Base-by-base conservation (phyloP, 1,140 invertebrate genomes). In the Atta texana region DNA sequence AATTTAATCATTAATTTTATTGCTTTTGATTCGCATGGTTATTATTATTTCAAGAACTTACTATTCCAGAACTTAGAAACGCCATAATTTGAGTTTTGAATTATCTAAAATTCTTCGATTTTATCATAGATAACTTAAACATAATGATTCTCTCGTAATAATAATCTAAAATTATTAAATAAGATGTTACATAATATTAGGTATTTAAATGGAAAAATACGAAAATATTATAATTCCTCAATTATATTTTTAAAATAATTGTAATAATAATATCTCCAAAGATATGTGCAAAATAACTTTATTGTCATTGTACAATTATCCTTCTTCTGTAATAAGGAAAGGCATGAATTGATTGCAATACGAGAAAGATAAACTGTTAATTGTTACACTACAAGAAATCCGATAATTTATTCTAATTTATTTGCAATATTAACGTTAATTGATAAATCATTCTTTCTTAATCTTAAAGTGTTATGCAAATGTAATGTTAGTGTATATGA, bases 381-480 rank as follows among this genome's bases (percentile, higher is more conserved):
- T 59, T 53, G 18, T 21, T 63, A 24, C 24, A 49, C 21, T 28
- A 78, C 18, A 16, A 78, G 16, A 18, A 34, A 16, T 0, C 28
- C 31, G 24, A 24, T 39, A 51, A 68, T 44, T 39, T 53, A 34
- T 80, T 2, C 18, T n/a, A 16, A 63, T 59, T 59, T 28, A n/a
- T 51, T 2, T 21, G 18, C n/a, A 39, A 3, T 71, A 24, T 24
- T 69, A 80, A 69, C 21, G 3, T 80, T 80, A 69, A 57, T 4
- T 39, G 16, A 57, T 51, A 31, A 64, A 49, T 68, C n/a, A 0
- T 69, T 69, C 5, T 53, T 12, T 21, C 8, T 8, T 81, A 7
- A 14, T 59, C 16, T 55, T n/a, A 64, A 80, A n/a, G 7, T 3
- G 5, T 69, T 71, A 81, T 71, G 78, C 16, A 81, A 81, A 81